phyloP scores from a whole-genome alignment of 64 coral and sea anemone species.

The Pocillopora verrucosa region DNA sequence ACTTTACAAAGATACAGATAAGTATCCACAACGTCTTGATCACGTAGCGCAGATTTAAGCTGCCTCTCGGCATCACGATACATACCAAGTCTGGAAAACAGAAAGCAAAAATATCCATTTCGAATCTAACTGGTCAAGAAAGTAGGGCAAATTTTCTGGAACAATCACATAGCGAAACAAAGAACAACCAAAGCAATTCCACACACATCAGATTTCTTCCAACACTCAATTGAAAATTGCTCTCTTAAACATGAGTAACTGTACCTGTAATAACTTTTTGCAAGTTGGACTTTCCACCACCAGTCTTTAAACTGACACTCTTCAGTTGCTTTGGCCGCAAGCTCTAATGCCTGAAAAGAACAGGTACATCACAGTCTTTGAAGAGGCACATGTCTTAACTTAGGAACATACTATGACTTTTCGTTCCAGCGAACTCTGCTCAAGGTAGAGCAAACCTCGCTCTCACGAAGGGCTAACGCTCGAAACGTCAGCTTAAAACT shows the following conservation, averaged over 20 bases:
- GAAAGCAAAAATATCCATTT: background rate
- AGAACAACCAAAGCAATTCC: background rate
- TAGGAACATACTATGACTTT: too few relatives aligned
- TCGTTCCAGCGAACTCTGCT: too few relatives aligned
- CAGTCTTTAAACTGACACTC: slow-evolving; percentile 95
- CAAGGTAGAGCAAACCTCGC: too few relatives aligned
- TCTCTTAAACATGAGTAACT: background rate
- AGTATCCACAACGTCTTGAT: slow-evolving; percentile 87
- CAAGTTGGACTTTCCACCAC: slow-evolving; percentile 99
- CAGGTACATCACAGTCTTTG: background rate
- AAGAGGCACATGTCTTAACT: too few relatives aligned
- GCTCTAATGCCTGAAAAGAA: slow-evolving; percentile 74
- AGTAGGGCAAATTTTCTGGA: too few relatives aligned
- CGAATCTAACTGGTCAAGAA: too few relatives aligned
- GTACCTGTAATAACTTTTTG: slow-evolving; percentile 97
- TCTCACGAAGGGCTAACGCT: too few relatives aligned
- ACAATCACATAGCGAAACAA: background rate
- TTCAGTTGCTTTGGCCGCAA: slow-evolving; percentile 96
- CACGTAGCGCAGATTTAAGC: slow-evolving; percentile 87
- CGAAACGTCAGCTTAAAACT: too few relatives aligned
- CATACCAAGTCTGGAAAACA: slow-evolving; percentile 80
- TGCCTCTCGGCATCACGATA: slow-evolving; percentile 97
- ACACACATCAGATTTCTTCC: background rate
- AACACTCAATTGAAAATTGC: background rate
- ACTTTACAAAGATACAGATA: slow-evolving; percentile 97